Conservation (phyloP, 2,888 invertebrate species). For the Dicranocentrus wangi region DNA sequence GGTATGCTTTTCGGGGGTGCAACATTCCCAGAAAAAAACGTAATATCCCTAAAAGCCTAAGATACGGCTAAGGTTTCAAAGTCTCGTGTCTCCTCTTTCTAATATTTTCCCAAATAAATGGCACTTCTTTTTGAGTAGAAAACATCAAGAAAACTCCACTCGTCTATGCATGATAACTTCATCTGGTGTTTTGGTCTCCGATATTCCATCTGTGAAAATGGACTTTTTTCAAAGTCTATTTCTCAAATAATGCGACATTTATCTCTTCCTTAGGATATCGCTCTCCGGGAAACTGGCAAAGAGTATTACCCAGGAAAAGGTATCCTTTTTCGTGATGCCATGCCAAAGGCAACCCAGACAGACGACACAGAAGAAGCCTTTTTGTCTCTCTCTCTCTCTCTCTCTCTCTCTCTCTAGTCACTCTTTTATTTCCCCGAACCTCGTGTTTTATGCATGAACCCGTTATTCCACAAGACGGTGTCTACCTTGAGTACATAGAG, state of each 20-base stretch:
- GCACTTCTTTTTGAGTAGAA: neutral
- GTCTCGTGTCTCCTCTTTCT: too few relatives aligned
- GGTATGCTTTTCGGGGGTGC: neutral
- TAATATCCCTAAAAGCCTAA: conserved; percentile 42
- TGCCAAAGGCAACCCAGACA: conserved; percentile 47
- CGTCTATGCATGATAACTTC: conserved; percentile 22
- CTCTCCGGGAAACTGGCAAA: neutral
- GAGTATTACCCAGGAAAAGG: neutral
- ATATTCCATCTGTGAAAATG: conserved; percentile 17
- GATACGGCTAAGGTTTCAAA: neutral
- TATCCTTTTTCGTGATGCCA: neutral
- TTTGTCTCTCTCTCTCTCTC: conserved; percentile 2
- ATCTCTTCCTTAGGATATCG: conserved; percentile 32
- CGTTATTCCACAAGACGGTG: conserved; percentile 15
- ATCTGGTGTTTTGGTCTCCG: neutral
- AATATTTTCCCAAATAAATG: neutral
- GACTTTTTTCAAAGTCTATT: conserved; percentile 21
- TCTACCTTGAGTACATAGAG: neutral
- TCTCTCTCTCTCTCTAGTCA: conserved; percentile 6
- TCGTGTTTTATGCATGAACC: conserved; percentile 63
- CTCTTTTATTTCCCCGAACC: conserved; percentile 33
- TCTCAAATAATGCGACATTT: conserved; percentile 57
- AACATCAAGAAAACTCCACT: neutral
- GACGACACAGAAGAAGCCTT: conserved; percentile 23
- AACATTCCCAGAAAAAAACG: conserved; percentile 23